Base-by-base conservation (phyloP, 2,113 vertebrate species). In the Tragelaphus imberbis region DNA sequence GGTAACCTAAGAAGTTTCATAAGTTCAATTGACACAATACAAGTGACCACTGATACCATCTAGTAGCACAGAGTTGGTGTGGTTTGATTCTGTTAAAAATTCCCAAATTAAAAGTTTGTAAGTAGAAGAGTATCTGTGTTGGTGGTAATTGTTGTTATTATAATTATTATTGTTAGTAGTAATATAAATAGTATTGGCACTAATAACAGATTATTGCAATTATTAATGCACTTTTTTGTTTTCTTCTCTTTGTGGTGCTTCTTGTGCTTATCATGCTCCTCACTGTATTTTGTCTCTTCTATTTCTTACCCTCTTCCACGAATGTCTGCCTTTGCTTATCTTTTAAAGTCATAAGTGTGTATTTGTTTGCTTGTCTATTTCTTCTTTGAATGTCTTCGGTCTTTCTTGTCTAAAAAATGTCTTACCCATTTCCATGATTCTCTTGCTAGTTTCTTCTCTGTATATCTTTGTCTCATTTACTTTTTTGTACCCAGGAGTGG, bases 141-240 rank as follows among this genome's bases (percentile, higher is more conserved):
- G 40, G 30, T 96, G 49, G 12, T 82, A 40, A 8, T 49, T 3
- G 13, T 80, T 15, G 33, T 90, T 40, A 40, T 40, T 75, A 40
- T 81, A 40, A 51, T 89, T 47, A 84, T 40, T 81, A 55, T 23
- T 91, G 36, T 40, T 82, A 47, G 10, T 90, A 47, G 25, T 91
- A 75, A 55, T 81, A 19, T 86, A 86, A 84, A 36, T 84, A 77
- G 47, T 75, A 84, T 30, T 81, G 11, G 13, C 68, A 63, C 27
- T 56, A 30, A 63, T 84, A 81, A 58, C 84, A 65, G 9, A 3
- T 94, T 77, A 55, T 71, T 71, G 1, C 65, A 81, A 36, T 93
- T 95, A 97, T 79, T 98, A 97, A 98, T 58, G n/a, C 3, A 55
- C 12, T 88, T 95, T 93, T 92, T 86, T 7, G 23, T 94, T 93